Conservation (phyloP, 2,888 invertebrate species). For the Eupithecia exiguata region DNA sequence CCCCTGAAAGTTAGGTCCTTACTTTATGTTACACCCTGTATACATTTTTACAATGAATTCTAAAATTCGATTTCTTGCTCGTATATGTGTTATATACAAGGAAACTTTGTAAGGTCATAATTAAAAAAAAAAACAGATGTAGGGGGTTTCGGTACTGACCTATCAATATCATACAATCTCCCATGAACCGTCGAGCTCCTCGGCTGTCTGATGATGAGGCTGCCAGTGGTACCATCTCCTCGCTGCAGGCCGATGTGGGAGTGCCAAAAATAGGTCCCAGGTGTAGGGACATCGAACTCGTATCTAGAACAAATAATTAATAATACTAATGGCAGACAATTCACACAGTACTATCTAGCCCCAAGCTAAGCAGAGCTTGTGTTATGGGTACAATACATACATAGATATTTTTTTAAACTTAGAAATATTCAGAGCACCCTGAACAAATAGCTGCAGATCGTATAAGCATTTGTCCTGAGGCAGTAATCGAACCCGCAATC, state of each 20-base stretch:
- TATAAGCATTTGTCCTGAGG: no score
- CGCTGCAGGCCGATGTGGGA: conserved; percentile 86
- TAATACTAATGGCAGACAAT: no score
- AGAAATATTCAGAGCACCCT: no score
- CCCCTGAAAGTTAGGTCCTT: no score
- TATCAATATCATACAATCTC: conserved; percentile 33
- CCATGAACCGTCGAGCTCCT: conserved; percentile 17
- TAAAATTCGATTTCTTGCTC: neutral
- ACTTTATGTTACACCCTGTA: no score
- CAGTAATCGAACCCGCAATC: no score
- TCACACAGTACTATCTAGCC: no score
- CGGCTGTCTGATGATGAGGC: conserved; percentile 82
- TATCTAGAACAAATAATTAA: conserved; percentile 66
- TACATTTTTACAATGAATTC: no score
- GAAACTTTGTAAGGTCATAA: neutral
- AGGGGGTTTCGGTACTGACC: conserved; percentile 28
- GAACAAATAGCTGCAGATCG: no score
- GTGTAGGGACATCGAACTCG: conserved; percentile 84
- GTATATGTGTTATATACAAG: neutral
- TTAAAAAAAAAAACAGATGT: neutral
- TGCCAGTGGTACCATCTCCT: conserved; percentile 89
- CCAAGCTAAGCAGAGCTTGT: no score
- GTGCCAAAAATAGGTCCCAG: conserved; percentile 90
- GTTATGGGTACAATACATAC: no score
- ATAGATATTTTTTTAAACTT: no score